Evolutionary conservation across 2,888 invertebrate genomes (phyloP), one percentile per base, ranked within the genome.

Genomic region (Allophyes oxyacanthae): DNA sequence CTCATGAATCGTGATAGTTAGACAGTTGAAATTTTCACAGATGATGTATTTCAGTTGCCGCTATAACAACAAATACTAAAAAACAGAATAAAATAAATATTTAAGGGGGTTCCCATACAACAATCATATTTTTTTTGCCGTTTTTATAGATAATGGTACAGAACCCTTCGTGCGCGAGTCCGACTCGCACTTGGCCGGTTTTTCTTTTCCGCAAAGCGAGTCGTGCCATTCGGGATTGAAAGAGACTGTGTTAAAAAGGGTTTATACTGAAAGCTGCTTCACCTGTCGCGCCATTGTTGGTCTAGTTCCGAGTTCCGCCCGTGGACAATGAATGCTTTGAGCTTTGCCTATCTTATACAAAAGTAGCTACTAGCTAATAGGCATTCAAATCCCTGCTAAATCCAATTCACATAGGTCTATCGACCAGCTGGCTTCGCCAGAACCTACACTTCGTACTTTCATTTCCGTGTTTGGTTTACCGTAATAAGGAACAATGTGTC

Each of bases 211-310:
- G 41, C 11, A 56, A 53, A 61, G 42, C 28, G 40, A 28, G 34
- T 9, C 33, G 45, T 14, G 26, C 20, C 14, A 11, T 42, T 41
- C 44, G 34, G 14, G 38, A 8, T 9, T n/a, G 36, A 25, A 53
- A 57, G 56, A 61, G 64, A 58, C 65, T 52, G 46, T 58, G 55
- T 60, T 63, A 57, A 61, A 78, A 72, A 60, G 49, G 67, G 59
- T 72, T 77, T 73, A 72, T 75, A 74, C 57, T 60, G 55, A 66
- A 56, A 66, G 61, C 58, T 51, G 48, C 67, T 76, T 65, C 70
- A 78, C 72, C 70, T 73, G 72, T 56, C 55, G 15, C 13, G 43
- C 60, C 42, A 58, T 79, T 77, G 79, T 79, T 57, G 46, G 34
- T 11, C 53, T 25, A 48, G 54, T 63, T 63, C 53, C 58, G 38